Percentiles rank a stretch among this genome's conserved stretches.
Evolutionary conservation across 2,797 vertebrate species (phyloP).

Genomic region (Syncerus caffer): DNA sequence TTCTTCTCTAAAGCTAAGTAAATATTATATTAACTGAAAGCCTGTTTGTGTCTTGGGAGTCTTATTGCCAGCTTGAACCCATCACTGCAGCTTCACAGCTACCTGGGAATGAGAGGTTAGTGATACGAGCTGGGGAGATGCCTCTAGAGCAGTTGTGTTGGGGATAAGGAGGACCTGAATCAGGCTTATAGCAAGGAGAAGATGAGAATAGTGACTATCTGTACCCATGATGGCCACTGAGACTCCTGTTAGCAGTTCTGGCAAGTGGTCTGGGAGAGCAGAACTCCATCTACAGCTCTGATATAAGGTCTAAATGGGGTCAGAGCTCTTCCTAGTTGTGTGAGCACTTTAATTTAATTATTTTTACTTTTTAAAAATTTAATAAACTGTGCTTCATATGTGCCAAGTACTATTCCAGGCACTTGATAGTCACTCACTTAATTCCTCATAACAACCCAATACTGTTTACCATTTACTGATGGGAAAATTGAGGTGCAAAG

Average conservation of each 20-base stretch:
- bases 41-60: background rate
- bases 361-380: background rate
- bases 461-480: background rate
- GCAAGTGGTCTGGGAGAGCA: background rate
- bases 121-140: background rate
- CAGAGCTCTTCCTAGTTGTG: background rate
- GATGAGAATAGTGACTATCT: background rate
- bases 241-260: background rate
- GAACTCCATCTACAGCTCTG: background rate
- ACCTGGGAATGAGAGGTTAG: background rate
- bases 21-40: background rate
- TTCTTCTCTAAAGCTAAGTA: background rate
- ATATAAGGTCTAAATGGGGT: background rate
- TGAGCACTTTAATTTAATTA: background rate
- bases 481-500: background rate
- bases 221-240: background rate
- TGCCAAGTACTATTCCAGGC: background rate
- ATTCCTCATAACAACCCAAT: background rate
- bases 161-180: background rate
- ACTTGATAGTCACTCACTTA: conserved; percentile 31
- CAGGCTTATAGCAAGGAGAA: background rate
- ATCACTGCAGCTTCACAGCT: background rate
- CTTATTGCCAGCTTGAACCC: background rate
- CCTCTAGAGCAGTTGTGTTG: background rate
- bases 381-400: background rate